phyloP scores from a whole-genome alignment of 2,888 invertebrate species.

The Drosophila neotestacea region DNA sequence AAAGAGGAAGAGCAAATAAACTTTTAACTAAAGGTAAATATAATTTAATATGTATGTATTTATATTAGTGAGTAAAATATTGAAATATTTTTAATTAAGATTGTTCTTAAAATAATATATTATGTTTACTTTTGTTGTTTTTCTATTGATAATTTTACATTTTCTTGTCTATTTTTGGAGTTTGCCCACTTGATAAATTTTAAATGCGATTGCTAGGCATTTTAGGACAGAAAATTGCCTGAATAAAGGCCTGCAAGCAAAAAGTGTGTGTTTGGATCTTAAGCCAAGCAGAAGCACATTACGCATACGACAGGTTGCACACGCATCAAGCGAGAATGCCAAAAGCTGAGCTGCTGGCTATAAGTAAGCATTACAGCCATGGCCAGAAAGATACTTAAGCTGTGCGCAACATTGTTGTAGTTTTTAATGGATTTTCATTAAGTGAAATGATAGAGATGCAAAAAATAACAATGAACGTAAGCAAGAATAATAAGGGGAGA shows the following conservation, averaged over 20 bases:
- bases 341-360: slow-evolving; percentile 18
- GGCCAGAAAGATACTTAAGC: slow-evolving; percentile 20
- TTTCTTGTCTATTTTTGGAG: background rate
- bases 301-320: slow-evolving; percentile 71
- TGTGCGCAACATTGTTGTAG: slow-evolving; percentile 70
- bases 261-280: slow-evolving; percentile 15
- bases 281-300: slow-evolving; percentile 71
- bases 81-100: no score
- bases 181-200: background rate
- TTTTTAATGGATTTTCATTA: slow-evolving; percentile 81
- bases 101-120: no score
- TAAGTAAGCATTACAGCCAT: slow-evolving; percentile 14
- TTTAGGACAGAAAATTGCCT: slow-evolving; percentile 8
- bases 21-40: background rate
- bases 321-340: slow-evolving; percentile 25
- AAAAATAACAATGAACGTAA: slow-evolving; percentile 27
- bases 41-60: no score
- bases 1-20: no score
- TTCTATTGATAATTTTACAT: no score
- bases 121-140: no score
- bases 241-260: slow-evolving; percentile 6
- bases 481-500: no score
- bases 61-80: no score
- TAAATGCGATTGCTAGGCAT: background rate
- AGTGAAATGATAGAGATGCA: slow-evolving; percentile 39